Evolutionary conservation across 2,797 vertebrate species (phyloP).

Genomic region (Cryptoblepharus egeriae): DNA sequence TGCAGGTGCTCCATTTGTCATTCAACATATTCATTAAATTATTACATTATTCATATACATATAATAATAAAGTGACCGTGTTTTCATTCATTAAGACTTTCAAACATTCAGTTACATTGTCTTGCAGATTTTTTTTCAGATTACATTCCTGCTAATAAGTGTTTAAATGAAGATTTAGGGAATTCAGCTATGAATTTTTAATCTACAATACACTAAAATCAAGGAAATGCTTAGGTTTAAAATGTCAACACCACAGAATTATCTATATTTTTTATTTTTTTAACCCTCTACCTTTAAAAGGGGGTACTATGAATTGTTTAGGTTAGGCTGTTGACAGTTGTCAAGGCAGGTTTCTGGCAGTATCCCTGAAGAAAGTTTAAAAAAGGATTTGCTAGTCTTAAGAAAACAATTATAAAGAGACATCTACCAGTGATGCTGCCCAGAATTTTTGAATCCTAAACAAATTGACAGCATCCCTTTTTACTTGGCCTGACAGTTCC

Average conservation of each 20-base stretch:
- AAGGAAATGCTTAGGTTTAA: slow-evolving; percentile 66
- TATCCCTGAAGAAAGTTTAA: slow-evolving; percentile 39
- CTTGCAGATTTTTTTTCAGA: slow-evolving; percentile 58
- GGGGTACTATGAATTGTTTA: slow-evolving; percentile 54
- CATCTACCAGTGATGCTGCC: slow-evolving; percentile 49
- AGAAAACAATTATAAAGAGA: slow-evolving; percentile 35
- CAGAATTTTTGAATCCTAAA: slow-evolving; percentile 52
- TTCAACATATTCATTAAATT: slow-evolving; percentile 71
- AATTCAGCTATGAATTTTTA: slow-evolving; percentile 64
- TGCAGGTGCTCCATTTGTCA: slow-evolving; percentile 82
- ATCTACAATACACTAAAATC: slow-evolving; percentile 62
- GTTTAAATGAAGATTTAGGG: slow-evolving; percentile 64
- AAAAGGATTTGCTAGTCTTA: slow-evolving; percentile 9
- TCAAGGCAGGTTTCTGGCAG: slow-evolving; percentile 53
- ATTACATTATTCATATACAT: slow-evolving; percentile 67
- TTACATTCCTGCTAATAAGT: slow-evolving; percentile 66
- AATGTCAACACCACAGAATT: slow-evolving; percentile 60
- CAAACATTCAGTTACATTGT: slow-evolving; percentile 73
- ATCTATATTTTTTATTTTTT: slow-evolving; percentile 43
- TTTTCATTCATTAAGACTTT: slow-evolving; percentile 71
- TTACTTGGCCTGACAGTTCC: not conserved
- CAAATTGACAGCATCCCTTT: slow-evolving; percentile 50
- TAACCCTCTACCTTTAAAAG: slow-evolving; percentile 47
- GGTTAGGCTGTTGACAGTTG: slow-evolving; percentile 19
- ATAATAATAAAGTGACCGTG: slow-evolving; percentile 78